Conservation (phyloP, 2,113 vertebrate species). For the Tupaia tana region DNA sequence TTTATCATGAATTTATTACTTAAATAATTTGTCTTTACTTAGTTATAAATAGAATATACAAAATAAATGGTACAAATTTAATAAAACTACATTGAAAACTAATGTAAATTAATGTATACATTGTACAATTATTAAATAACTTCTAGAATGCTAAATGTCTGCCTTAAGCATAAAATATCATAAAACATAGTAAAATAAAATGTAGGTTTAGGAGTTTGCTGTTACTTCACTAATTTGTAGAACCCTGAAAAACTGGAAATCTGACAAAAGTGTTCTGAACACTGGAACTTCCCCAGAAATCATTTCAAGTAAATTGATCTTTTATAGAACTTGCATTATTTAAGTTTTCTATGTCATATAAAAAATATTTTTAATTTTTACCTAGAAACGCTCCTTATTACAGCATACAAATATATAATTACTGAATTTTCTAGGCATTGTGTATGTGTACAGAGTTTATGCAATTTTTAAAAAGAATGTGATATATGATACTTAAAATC, state of each 20-base stretch:
- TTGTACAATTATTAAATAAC: conserved; percentile 75
- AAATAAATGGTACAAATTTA: conserved; percentile 66
- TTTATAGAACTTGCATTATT: background rate
- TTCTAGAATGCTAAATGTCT: conserved; percentile 76
- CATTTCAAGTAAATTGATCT: background rate
- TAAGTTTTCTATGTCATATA: background rate
- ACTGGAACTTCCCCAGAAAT: background rate
- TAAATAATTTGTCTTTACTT: conserved; percentile 38
- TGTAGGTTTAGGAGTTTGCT: conserved; percentile 78
- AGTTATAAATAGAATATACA: conserved; percentile 53
- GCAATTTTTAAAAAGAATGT: background rate
- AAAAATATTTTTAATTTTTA: conserved; percentile 15
- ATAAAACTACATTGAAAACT: conserved; percentile 54
- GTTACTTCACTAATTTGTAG: conserved; percentile 76
- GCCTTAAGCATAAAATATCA: conserved; percentile 75
- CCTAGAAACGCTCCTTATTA: background rate
- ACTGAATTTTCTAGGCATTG: background rate
- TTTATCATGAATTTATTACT: conserved; percentile 1
- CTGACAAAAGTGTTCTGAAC: conserved; percentile 60
- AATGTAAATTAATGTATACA: conserved; percentile 77
- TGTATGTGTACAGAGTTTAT: background rate
- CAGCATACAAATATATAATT: background rate
- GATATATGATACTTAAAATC: background rate
- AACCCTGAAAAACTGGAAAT: conserved; percentile 65
- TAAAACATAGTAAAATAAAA: conserved; percentile 80